A percentile compares a stretch with the other conserved stretches of the same genome.
Conservation (phyloP, 1,140 invertebrate genomes). For the Zaprionus taronus region DNA sequence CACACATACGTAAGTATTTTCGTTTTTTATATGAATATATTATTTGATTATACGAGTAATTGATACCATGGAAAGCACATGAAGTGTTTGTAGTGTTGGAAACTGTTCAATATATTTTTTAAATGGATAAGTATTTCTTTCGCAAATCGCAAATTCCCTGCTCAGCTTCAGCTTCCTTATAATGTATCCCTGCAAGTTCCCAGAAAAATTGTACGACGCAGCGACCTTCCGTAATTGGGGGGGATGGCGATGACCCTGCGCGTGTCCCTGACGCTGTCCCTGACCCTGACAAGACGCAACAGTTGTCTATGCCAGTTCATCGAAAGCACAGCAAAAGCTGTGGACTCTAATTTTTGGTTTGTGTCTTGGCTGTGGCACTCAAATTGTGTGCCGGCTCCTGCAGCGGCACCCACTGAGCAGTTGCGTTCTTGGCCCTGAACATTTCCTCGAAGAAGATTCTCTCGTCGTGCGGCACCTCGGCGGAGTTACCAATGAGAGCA, state of each 20-base stretch:
- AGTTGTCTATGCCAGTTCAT: not conserved
- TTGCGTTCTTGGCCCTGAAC: slow-evolving; percentile 86
- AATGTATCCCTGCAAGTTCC: slow-evolving; percentile 48
- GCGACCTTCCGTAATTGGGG: not conserved
- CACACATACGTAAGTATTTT: slow-evolving; percentile 42
- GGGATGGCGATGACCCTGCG: not conserved
- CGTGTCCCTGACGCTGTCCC: not conserved
- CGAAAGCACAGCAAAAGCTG: slow-evolving; percentile 9
- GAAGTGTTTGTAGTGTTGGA: slow-evolving; percentile 29
- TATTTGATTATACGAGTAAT: slow-evolving; percentile 50
- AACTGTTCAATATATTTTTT: slow-evolving; percentile 24
- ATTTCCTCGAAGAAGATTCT: slow-evolving; percentile 86
- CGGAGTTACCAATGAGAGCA: slow-evolving; percentile 85
- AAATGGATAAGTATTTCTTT: slow-evolving; percentile 31
- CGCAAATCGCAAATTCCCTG: slow-evolving; percentile 4
- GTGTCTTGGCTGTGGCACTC: slow-evolving; percentile 55
- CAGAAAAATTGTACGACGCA: slow-evolving; percentile 18
- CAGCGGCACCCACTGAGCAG: slow-evolving; percentile 86
- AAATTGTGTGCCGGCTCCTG: slow-evolving; percentile 71
- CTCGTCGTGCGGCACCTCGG: slow-evolving; percentile 84
- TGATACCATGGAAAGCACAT: slow-evolving; percentile 68
- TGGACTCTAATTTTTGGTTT: slow-evolving; percentile 63
- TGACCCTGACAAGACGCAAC: slow-evolving; percentile 21
- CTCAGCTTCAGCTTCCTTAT: slow-evolving; percentile 25
- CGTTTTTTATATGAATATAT: slow-evolving; percentile 28